These are phyloP conservation scores for Stichopus chloronotus DNA, from an alignment of 35 echinoderm and acorn worm species.

Conservation along the genomic window DNA sequence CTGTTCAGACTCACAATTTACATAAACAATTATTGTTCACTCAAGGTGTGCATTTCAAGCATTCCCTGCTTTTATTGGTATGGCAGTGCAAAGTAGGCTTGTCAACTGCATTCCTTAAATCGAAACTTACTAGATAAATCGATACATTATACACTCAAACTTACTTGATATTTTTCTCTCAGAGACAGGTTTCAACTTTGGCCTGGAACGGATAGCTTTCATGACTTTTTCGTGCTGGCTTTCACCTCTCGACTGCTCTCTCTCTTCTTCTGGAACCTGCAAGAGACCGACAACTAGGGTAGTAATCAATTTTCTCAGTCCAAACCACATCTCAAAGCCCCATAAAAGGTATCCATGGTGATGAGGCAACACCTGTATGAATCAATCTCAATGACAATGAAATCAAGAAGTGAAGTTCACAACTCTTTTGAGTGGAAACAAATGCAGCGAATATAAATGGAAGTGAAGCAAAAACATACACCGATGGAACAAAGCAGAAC, in stretches of 20 bases:
- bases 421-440: too few species aligned
- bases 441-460: too few species aligned
- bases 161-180: constrained; percentile 70
- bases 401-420: too few species aligned
- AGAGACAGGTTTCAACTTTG: constrained; percentile 63
- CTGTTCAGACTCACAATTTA: too few species aligned
- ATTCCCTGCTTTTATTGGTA: too few species aligned
- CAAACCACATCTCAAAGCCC: neutral
- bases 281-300: neutral
- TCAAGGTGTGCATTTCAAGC: too few species aligned
- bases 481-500: too few species aligned
- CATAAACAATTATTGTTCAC: too few species aligned
- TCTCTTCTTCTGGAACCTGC: constrained; percentile 47
- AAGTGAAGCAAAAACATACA: too few species aligned
- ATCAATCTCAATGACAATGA: neutral
- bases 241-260: constrained; percentile 31
- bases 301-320: neutral
- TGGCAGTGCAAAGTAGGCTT: too few species aligned
- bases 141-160: neutral
- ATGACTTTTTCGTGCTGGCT: constrained; percentile 70
- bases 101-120: too few species aligned
- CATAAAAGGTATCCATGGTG: neutral
- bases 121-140: too few species aligned
- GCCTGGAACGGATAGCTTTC: constrained; percentile 70
- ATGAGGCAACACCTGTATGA: neutral